Evolutionary conservation across 2,888 invertebrate genomes (phyloP).

Genomic region (Oasisia sp.): DNA sequence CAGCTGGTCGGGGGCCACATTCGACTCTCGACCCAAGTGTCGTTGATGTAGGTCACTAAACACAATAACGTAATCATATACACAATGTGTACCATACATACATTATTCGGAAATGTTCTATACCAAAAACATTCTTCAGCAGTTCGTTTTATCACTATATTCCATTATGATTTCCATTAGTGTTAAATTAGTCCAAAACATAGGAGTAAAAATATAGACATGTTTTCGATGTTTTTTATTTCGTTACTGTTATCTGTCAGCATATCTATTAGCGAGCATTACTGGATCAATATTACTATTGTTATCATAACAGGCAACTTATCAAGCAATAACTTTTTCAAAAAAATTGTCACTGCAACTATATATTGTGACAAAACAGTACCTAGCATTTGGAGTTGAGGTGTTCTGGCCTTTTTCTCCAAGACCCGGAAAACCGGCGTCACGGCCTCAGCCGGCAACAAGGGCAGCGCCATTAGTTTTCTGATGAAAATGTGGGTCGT

Average conservation of each 20-base stretch:
- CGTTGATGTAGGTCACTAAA: background rate
- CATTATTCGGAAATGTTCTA: too few relatives aligned
- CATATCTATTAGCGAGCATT: constrained; percentile 19
- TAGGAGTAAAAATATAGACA: too few relatives aligned
- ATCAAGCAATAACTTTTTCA: constrained; percentile 18
- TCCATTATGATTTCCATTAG: background rate
- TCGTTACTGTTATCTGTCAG: background rate
- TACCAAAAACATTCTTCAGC: too few relatives aligned
- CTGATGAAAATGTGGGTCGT: background rate
- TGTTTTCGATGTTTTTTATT: background rate
- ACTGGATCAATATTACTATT: constrained; percentile 20
- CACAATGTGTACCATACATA: too few relatives aligned
- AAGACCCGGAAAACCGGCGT: background rate
- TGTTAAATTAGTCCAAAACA: too few relatives aligned
- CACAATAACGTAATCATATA: too few relatives aligned
- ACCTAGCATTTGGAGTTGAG: background rate
- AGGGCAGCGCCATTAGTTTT: background rate
- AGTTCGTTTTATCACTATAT: too few relatives aligned
- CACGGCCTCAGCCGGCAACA: background rate
- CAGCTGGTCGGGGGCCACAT: background rate
- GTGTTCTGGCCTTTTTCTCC: background rate
- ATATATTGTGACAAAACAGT: too few relatives aligned
- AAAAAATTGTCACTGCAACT: too few relatives aligned
- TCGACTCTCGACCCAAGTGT: background rate
- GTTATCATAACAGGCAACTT: background rate